A percentile compares a stretch with the other conserved stretches of the same genome.
Evolutionary conservation across 2,797 vertebrate species (phyloP).

Genomic region (Psittacula echo): DNA sequence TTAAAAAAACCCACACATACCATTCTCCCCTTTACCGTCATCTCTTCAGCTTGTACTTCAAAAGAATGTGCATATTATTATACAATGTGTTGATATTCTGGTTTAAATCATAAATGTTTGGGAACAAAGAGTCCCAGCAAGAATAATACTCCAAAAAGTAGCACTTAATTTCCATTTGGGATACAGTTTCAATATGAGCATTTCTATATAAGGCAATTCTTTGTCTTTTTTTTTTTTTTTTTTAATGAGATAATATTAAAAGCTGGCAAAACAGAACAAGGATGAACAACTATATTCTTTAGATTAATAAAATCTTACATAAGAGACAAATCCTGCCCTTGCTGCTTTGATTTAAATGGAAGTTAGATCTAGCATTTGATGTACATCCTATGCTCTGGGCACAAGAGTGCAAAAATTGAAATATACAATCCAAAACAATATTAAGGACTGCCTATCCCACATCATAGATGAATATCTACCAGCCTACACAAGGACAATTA

Average conservation of each 20-base stretch:
- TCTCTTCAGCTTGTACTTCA: constrained; percentile 3
- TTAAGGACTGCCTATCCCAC: background rate
- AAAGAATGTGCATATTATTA: constrained; percentile 27
- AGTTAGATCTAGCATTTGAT: background rate
- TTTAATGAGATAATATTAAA: background rate
- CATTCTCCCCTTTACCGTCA: background rate
- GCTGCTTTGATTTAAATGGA: background rate
- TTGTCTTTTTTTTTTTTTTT: background rate
- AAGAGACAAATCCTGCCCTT: background rate
- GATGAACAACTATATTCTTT: background rate
- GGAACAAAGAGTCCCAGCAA: constrained; percentile 51
- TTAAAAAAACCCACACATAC: background rate
- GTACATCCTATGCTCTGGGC: background rate
- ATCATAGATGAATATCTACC: constrained; percentile 18
- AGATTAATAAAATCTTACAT: background rate
- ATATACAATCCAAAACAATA: background rate
- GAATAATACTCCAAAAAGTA: constrained; percentile 23
- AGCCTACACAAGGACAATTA: constrained; percentile 44
- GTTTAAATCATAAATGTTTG: constrained; percentile 30
- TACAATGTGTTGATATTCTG: constrained; percentile 10
- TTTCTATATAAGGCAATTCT: background rate
- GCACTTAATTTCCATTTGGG: constrained; percentile 50
- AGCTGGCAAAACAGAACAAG: background rate
- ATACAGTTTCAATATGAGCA: constrained; percentile 27
- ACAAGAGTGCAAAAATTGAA: constrained; percentile 16